Conservation (phyloP, 2,888 invertebrate genomes). For the Athetis lepigone region DNA sequence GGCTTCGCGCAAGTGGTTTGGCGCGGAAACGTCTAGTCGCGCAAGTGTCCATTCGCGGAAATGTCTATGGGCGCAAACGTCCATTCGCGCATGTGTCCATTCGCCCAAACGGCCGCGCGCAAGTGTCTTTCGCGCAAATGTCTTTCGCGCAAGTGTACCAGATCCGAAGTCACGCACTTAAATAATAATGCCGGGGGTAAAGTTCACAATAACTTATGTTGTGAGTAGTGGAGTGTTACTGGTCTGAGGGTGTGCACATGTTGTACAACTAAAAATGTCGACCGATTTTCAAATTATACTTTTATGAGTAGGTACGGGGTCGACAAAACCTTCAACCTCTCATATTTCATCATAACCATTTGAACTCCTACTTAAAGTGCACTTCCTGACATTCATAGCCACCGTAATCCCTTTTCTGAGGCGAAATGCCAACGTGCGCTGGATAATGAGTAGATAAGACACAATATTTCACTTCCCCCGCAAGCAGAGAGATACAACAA, state of each 20-base stretch:
- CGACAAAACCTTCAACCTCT: background rate
- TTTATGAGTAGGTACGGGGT: background rate
- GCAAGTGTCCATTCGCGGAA: no score
- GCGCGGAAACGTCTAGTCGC: no score
- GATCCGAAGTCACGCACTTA: slow-evolving; percentile 35
- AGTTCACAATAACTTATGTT: slow-evolving; percentile 15
- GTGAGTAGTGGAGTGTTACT: slow-evolving; percentile 19
- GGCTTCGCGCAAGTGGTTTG: no score
- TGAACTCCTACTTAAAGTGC: slow-evolving; percentile 30
- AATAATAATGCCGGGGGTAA: slow-evolving; percentile 20
- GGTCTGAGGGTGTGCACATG: background rate
- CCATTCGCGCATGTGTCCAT: no score
- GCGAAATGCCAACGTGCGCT: slow-evolving; percentile 34
- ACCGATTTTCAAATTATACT: background rate
- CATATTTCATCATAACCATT: slow-evolving; percentile 21
- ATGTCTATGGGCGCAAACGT: no score
- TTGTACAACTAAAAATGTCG: background rate
- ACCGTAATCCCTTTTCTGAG: slow-evolving; percentile 28
- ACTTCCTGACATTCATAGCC: slow-evolving; percentile 26
- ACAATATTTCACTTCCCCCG: slow-evolving; percentile 39
- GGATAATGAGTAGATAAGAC: slow-evolving; percentile 32
- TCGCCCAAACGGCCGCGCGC: no score
- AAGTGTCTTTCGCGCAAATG: no score
- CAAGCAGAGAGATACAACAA: slow-evolving; percentile 39
- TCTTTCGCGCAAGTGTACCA: no score